phyloP scores from a whole-genome alignment of 2,113 vertebrate genomes.

The Phaethornis superciliosus region DNA sequence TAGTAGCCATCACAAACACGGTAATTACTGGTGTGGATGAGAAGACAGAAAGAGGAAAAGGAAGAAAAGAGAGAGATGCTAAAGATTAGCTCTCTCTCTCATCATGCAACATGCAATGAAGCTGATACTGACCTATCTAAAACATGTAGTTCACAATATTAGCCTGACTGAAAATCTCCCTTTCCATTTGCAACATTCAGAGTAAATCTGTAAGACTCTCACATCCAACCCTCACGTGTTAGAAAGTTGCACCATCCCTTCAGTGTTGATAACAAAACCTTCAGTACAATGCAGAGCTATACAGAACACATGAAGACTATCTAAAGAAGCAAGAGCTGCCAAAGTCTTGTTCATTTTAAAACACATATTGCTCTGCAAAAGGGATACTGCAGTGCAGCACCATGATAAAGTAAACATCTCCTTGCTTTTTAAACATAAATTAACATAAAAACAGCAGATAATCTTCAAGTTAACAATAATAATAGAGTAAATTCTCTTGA shows the following conservation, averaged over 20 bases:
- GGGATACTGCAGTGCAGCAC: slow-evolving; percentile 46
- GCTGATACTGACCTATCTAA: slow-evolving; percentile 77
- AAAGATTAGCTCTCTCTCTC: slow-evolving; percentile 90
- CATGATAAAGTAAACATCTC: slow-evolving; percentile 72
- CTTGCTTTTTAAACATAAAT: slow-evolving; percentile 47
- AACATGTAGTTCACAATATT: slow-evolving; percentile 62
- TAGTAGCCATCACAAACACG: slow-evolving; percentile 99
- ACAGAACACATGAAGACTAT: slow-evolving; percentile 42
- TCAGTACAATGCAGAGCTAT: neutral
- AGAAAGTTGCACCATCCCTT: slow-evolving; percentile 52
- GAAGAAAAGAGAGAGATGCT: slow-evolving; percentile 90
- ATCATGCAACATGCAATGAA: slow-evolving; percentile 93
- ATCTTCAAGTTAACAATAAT: slow-evolving; percentile 79
- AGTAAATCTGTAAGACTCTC: slow-evolving; percentile 55
- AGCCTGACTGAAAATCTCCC: slow-evolving; percentile 66
- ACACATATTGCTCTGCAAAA: slow-evolving; percentile 46
- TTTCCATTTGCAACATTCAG: slow-evolving; percentile 60
- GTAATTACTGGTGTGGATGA: slow-evolving; percentile 98
- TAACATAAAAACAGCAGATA: slow-evolving; percentile 77
- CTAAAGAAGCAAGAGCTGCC: slow-evolving; percentile 55
- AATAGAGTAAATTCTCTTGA: slow-evolving; percentile 74
- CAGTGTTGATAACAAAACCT: slow-evolving; percentile 38
- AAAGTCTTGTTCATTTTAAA: slow-evolving; percentile 54
- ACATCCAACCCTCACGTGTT: slow-evolving; percentile 55
- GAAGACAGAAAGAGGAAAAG: slow-evolving; percentile 86